phyloP scores from a whole-genome alignment of 2,888 invertebrate species.

The Hypselothyrea guttata region DNA sequence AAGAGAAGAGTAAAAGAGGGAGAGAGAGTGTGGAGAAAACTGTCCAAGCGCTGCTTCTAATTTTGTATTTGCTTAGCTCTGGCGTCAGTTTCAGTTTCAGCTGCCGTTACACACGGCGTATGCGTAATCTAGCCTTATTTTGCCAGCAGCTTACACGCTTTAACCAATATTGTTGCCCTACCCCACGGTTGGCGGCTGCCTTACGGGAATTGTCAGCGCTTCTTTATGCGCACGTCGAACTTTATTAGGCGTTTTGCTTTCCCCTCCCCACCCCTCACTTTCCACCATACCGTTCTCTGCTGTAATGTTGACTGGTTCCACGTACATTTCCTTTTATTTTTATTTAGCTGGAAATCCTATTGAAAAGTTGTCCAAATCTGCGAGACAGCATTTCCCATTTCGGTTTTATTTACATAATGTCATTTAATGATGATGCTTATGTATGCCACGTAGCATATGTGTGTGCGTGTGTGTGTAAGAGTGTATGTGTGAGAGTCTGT shows the following conservation, averaged over 20 bases:
- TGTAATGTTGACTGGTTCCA: slow-evolving; percentile 15
- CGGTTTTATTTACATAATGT: slow-evolving; percentile 68
- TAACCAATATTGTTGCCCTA: slow-evolving; percentile 26
- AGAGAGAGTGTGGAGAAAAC: slow-evolving; percentile 39
- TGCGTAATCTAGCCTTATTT: slow-evolving; percentile 58
- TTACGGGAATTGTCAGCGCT: slow-evolving; percentile 68
- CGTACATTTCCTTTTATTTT: slow-evolving; percentile 28
- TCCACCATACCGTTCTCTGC: no score
- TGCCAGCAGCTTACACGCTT: slow-evolving; percentile 39
- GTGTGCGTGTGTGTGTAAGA: slow-evolving; percentile 2
- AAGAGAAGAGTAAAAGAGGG: slow-evolving; percentile 7
- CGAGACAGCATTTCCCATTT: slow-evolving; percentile 34
- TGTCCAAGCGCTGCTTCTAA: slow-evolving; percentile 45
- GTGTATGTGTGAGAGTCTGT: slow-evolving; percentile 1
- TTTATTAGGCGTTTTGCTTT: slow-evolving; percentile 59
- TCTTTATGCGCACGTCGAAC: slow-evolving; percentile 60
- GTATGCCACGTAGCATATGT: slow-evolving; percentile 17
- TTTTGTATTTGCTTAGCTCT: slow-evolving; percentile 47
- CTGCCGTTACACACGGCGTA: slow-evolving; percentile 47
- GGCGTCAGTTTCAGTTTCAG: neutral
- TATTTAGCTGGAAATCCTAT: slow-evolving; percentile 35
- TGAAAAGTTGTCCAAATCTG: slow-evolving; percentile 59
- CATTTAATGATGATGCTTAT: slow-evolving; percentile 72
- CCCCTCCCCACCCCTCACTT: no score
- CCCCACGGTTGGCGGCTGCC: slow-evolving; percentile 20